A percentile compares a stretch with the other conserved stretches of the same genome.
Evolutionary conservation across 2,113 vertebrate genomes (phyloP).

Genomic region (Rafetus swinhoei): DNA sequence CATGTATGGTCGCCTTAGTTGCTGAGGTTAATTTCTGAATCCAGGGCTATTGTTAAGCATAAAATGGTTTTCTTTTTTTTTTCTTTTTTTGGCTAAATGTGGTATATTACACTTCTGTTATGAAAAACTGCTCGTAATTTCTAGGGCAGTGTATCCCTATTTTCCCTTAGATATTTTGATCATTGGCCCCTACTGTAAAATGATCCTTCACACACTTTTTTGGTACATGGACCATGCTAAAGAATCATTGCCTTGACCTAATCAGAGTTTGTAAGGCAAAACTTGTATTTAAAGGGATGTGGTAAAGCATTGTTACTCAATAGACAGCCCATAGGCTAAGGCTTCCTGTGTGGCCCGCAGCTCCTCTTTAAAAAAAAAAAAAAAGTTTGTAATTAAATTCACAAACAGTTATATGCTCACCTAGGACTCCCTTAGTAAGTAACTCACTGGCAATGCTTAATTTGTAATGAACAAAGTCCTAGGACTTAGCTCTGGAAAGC

Average conservation of each 20-base stretch:
- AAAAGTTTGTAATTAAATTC: not conserved
- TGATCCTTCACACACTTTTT: conserved; percentile 43
- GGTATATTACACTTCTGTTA: conserved; percentile 39
- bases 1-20: conserved; percentile 22
- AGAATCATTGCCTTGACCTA: conserved; percentile 32
- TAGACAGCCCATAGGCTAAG: not conserved
- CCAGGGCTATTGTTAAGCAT: conserved; percentile 33
- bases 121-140: conserved; percentile 31
- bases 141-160: conserved; percentile 48
- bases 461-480: not conserved
- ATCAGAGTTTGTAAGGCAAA: not conserved
- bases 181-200: conserved; percentile 62
- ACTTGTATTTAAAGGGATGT: conserved; percentile 24
- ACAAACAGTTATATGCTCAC: not conserved
- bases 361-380: not conserved
- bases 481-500: not conserved
- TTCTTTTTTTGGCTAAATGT: conserved; percentile 13
- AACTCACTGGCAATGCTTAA: not conserved
- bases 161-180: conserved; percentile 63
- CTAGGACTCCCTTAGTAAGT: not conserved
- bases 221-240: conserved; percentile 32
- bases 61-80: not conserved
- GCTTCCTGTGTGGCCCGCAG: not conserved
- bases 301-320: not conserved
- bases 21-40: conserved; percentile 59